Base-by-base conservation (phyloP, 2,888 invertebrate genomes). In the Parnassius apollo region DNA sequence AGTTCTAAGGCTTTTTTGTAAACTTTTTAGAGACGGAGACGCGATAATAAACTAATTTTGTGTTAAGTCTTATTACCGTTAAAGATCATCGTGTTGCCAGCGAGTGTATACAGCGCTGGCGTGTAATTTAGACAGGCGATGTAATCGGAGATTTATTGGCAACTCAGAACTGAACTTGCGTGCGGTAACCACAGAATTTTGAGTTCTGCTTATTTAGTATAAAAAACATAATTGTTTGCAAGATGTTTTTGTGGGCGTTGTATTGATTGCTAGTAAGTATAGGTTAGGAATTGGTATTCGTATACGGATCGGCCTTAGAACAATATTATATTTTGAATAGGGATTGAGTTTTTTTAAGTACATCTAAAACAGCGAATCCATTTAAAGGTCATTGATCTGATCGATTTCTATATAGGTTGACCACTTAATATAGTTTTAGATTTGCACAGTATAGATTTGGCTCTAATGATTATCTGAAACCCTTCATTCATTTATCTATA, bases 121-220 rank as follows among this genome's bases (percentile, higher is more conserved):
- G 56, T 64, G 63, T 64, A 59, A 64, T 64, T 59, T 64, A 52
- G 63, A 64, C 63, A 57, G 63, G 56, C 63, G 63, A 64, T 64
- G 63, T 64, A 64, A 64, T 64, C 63, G 59, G 59, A 59, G 63
- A 64, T 64, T 64, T 64, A 64, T 64, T 64, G 59, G 62, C 59
- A 63, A 63, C 63, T 59, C 56, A 50, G 63, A 55, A 59, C 50
- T 2, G 48, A 56, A 57, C 56, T 42, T 52, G 48, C 11, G 7
- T 9, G 12, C 25, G 8, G n/a, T 8, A 45, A 18, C 18, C 22
- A 44, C 42, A 11, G 44, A n/a, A 64, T 52, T 59, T 46, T 56
- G 56, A 22, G 42, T 25, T 51, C 35, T 56, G n/a, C 12, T n/a
- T 18, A 35, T 22, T 48, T 2, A 8, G 9, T 1, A 42, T 59